phyloP scores from a whole-genome alignment of 2,888 invertebrate species.

The Brachylomia viminalis region DNA sequence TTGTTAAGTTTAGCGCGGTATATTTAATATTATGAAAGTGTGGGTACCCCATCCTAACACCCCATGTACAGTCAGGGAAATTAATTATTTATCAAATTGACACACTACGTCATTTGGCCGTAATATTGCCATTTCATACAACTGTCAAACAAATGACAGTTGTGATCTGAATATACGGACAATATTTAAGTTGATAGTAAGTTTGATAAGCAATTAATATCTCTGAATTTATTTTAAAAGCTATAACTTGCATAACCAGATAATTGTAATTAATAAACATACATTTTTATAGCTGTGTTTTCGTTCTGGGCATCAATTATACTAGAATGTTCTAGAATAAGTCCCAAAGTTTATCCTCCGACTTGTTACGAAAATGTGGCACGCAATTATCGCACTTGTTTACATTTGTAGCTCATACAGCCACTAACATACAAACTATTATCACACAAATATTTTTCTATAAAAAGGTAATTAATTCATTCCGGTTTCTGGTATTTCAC shows the following conservation, averaged over 20 bases:
- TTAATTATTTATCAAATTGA: background rate
- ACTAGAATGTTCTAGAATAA: conserved; percentile 13
- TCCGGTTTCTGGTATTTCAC: background rate
- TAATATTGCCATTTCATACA: background rate
- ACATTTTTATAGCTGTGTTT: conserved; percentile 26
- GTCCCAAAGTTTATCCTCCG: background rate
- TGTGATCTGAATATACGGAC: background rate
- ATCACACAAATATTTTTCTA: conserved; percentile 4
- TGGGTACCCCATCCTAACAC: background rate
- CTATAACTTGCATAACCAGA: conserved; percentile 16
- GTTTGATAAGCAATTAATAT: background rate
- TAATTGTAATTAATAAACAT: background rate
- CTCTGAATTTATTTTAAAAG: background rate
- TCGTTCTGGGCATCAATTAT: background rate
- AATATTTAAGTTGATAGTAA: background rate
- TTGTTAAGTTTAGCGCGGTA: background rate
- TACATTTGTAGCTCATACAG: background rate
- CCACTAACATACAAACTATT: background rate
- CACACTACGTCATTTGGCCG: background rate
- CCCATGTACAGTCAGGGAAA: background rate
- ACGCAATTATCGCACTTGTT: conserved; percentile 4
- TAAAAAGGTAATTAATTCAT: background rate
- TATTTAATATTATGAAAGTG: background rate
- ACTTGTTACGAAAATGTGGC: background rate
- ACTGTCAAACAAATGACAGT: background rate